A percentile compares a stretch with the other conserved stretches of the same genome.
phyloP scores from a whole-genome alignment of 2,797 vertebrate genomes.

The Hemitrygon akajei region DNA sequence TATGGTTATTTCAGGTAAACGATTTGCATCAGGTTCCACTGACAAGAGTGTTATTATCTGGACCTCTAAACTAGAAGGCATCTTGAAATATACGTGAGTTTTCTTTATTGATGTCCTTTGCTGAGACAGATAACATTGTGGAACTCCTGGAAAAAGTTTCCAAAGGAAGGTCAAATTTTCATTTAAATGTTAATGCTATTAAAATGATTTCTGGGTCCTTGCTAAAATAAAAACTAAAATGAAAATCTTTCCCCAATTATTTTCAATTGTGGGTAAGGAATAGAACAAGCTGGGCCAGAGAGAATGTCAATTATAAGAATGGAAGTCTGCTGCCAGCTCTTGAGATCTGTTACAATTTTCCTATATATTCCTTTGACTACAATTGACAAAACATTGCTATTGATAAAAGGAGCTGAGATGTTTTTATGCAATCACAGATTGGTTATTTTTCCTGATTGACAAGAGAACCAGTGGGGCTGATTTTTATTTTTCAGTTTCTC shows the following conservation, averaged over 20 bases:
- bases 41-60: slow-evolving; percentile 98
- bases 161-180: neutral
- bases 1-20: slow-evolving; percentile 70
- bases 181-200: neutral
- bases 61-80: slow-evolving; percentile 96
- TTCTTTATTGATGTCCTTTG: neutral
- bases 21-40: slow-evolving; percentile 92
- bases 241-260: neutral
- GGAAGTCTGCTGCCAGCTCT: neutral
- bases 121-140: neutral
- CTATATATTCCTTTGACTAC: neutral
- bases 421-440: neutral
- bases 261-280: neutral
- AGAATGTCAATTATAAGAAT: neutral
- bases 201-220: neutral
- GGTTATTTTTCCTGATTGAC: no score
- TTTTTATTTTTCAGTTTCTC: neutral
- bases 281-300: neutral
- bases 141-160: neutral
- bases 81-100: slow-evolving; percentile 94
- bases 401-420: neutral
- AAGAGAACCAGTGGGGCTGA: neutral
- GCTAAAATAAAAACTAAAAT: neutral
- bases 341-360: neutral
- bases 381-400: neutral